phyloP scores from a whole-genome alignment of 2,113 vertebrate species.

The Oncorhynchus clarkii region DNA sequence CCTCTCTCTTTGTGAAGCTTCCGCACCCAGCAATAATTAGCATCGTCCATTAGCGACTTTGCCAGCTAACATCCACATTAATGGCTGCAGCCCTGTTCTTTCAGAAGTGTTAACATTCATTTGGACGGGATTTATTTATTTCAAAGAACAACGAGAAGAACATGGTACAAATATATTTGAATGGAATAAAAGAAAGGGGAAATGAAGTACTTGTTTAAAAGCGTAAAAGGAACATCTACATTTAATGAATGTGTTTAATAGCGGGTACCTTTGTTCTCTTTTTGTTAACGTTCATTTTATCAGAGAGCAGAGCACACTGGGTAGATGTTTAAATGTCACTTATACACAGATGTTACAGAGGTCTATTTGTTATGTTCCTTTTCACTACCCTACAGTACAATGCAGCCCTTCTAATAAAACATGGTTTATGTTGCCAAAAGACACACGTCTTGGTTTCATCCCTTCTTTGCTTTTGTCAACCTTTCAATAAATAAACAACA shows the following conservation, averaged over 20 bases:
- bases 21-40: constrained; percentile 77
- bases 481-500: no score
- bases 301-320: constrained; percentile 60
- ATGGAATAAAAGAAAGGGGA: constrained; percentile 64
- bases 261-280: constrained; percentile 62
- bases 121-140: constrained; percentile 63
- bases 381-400: constrained; percentile 33
- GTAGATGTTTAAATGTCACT: constrained; percentile 65
- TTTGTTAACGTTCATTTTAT: constrained; percentile 69
- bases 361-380: constrained; percentile 45
- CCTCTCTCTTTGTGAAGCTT: constrained; percentile 72
- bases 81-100: constrained; percentile 71
- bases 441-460: no score
- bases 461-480: no score
- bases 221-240: constrained; percentile 69
- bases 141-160: constrained; percentile 43
- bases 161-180: constrained; percentile 60
- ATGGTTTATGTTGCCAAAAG: no score
- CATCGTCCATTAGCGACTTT: constrained; percentile 77
- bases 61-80: constrained; percentile 76
- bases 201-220: constrained; percentile 74
- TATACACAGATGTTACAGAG: constrained; percentile 28
- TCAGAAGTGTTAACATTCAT: constrained; percentile 68
- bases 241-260: constrained; percentile 74
- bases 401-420: background rate